phyloP scores from a whole-genome alignment of 2,888 invertebrate species.

The Seladonia tumulorum region DNA sequence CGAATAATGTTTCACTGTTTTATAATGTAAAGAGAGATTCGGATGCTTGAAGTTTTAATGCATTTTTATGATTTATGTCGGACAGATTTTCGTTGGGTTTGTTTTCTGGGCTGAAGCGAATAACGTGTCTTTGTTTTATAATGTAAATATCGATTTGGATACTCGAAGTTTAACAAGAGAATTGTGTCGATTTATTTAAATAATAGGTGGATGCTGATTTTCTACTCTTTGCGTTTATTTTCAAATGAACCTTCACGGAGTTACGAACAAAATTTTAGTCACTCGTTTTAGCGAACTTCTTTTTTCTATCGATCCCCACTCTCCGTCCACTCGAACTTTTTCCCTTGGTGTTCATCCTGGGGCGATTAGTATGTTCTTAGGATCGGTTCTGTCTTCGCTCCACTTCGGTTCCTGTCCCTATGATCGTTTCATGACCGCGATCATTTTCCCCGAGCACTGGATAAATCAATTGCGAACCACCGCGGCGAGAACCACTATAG shows the following conservation, averaged over 20 bases:
- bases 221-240: too few species aligned
- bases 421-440: conserved; percentile 18
- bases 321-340: background rate
- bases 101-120: too few species aligned
- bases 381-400: conserved; percentile 5
- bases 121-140: too few species aligned
- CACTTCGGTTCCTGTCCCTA: background rate
- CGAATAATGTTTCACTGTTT: background rate
- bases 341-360: background rate
- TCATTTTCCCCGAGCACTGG: conserved; percentile 41
- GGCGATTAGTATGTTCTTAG: background rate
- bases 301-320: background rate
- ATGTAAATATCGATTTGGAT: too few species aligned
- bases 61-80: too few species aligned
- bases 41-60: too few species aligned
- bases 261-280: too few species aligned
- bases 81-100: too few species aligned
- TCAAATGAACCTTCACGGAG: too few species aligned
- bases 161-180: background rate
- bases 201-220: background rate
- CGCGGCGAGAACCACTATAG: conserved; percentile 12
- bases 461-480: conserved; percentile 54
- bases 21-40: too few species aligned
- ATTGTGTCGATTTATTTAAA: background rate
- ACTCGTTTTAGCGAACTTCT: too few species aligned